A percentile compares a stretch with the other conserved stretches of the same genome.
Evolutionary conservation across 2,113 vertebrate genomes (phyloP).

Genomic region (Boleophthalmus pectinirostris): DNA sequence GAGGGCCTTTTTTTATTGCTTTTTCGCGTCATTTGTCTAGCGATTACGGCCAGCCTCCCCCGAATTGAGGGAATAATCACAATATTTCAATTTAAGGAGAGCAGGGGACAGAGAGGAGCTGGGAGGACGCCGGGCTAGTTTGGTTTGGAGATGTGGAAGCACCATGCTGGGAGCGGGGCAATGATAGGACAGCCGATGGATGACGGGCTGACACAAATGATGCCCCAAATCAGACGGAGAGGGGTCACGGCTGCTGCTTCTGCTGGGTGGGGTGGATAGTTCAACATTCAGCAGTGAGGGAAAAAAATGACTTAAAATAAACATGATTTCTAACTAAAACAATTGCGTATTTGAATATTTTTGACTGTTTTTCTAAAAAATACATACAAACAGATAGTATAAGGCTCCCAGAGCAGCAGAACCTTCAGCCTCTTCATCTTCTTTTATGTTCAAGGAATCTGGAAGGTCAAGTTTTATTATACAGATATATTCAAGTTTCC

Average conservation of each 20-base stretch:
- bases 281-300: background rate
- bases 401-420: background rate
- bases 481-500: no score
- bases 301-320: background rate
- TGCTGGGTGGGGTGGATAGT: background rate
- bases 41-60: constrained; percentile 64
- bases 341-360: background rate
- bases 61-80: constrained; percentile 68
- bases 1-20: constrained; percentile 69
- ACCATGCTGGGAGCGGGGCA: constrained; percentile 52
- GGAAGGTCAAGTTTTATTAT: no score
- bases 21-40: constrained; percentile 74
- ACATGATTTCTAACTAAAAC: background rate
- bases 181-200: constrained; percentile 39
- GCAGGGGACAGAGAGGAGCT: constrained; percentile 17
- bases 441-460: background rate
- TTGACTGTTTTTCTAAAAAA: no score
- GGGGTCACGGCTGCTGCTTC: constrained; percentile 4
- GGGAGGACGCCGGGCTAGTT: constrained; percentile 28
- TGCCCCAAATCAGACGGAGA: constrained; percentile 27
- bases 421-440: background rate
- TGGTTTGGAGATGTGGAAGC: constrained; percentile 40
- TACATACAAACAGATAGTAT: no score
- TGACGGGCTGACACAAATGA: constrained; percentile 47
- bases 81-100: constrained; percentile 72